Base-by-base conservation (phyloP, 2,113 vertebrate species). In the Lepus americanus region DNA sequence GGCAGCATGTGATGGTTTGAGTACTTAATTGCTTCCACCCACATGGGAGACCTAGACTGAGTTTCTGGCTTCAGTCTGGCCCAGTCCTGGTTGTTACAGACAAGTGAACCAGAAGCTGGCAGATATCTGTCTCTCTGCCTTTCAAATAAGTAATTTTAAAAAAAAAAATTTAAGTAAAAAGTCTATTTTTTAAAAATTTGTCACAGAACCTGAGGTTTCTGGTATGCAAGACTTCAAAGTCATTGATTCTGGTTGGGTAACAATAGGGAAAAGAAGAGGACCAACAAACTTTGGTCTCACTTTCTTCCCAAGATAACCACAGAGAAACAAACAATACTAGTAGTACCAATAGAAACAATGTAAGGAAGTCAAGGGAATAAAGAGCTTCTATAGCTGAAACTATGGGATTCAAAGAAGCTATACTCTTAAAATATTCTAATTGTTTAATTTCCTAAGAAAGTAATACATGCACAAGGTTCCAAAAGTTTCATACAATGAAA, bases 361-460 rank as follows among this genome's bases (percentile, higher is more conserved):
- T 27, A 25, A 73, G 14, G 29, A 92, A 91, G 36, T 69, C 81
- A 87, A 85, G 76, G 31, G 76, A 89, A 95, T 36, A 70, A 6
- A 66, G 22, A 3, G 64, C 33, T 27, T 82, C 63, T 77, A 16
- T 25, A 86, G 79, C 63, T 67, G 2, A 61, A 66, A 86, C 20
- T 39, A 7, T 1, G 7, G 63, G 72, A 90, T 85, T 72, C 36
- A 70, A 76, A 80, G n/a, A 76, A 66, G 9, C 36, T 83, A 59
- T 14, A 74, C 23, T 80, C 72, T 73, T 69, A 91, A 88, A 70
- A 61, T 2, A 63, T 49, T 72, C 31, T 49, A 90, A 67, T 33
- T 84, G 27, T 23, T 44, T 55, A 69, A 66, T 85, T 92, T 87
- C 85, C 94, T 66, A 0, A 63, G 73, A 96, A 92, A 64, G 44